phyloP scores from a whole-genome alignment of 2,888 invertebrate genomes.

The Sinelater perroti region DNA sequence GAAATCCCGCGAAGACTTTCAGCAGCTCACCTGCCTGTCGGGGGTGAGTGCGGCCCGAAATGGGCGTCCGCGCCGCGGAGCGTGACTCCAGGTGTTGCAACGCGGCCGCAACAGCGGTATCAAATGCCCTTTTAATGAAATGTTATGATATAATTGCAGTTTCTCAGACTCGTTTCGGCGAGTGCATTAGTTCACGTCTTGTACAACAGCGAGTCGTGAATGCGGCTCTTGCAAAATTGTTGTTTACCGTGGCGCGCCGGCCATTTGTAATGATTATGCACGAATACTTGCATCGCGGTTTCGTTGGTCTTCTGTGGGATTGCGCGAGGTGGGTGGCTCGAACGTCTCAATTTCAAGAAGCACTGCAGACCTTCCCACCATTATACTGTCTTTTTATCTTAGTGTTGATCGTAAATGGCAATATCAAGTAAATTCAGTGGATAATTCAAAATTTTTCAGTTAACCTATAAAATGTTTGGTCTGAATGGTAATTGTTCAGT shows the following conservation, averaged over 20 bases:
- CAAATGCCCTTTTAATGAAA: slow-evolving; percentile 23
- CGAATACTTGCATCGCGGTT: too few species aligned
- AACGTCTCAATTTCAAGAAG: background rate
- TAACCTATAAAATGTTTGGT: too few species aligned
- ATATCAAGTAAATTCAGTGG: too few species aligned
- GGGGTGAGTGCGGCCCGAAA: too few species aligned
- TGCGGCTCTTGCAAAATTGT: slow-evolving; percentile 13
- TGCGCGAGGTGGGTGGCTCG: too few species aligned
- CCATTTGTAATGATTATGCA: slow-evolving; percentile 1
- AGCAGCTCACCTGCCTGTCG: background rate
- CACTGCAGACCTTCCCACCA: too few species aligned
- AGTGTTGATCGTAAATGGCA: too few species aligned
- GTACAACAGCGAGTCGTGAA: slow-evolving; percentile 10
- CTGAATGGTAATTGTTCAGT: too few species aligned
- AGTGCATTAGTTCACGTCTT: slow-evolving; percentile 9
- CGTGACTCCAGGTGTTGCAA: slow-evolving; percentile 20
- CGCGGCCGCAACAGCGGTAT: slow-evolving; percentile 9
- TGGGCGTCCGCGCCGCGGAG: slow-evolving; percentile 6
- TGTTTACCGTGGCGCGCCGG: background rate
- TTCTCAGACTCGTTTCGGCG: slow-evolving; percentile 9
- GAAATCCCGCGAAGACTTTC: background rate
- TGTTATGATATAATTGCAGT: slow-evolving; percentile 14
- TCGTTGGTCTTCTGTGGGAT: too few species aligned
- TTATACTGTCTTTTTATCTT: too few species aligned
- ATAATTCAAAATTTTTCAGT: too few species aligned